Evolutionary conservation across 2,888 invertebrate genomes (phyloP), one percentile per base, ranked within the genome.

Genomic region (Ligdia adustata): DNA sequence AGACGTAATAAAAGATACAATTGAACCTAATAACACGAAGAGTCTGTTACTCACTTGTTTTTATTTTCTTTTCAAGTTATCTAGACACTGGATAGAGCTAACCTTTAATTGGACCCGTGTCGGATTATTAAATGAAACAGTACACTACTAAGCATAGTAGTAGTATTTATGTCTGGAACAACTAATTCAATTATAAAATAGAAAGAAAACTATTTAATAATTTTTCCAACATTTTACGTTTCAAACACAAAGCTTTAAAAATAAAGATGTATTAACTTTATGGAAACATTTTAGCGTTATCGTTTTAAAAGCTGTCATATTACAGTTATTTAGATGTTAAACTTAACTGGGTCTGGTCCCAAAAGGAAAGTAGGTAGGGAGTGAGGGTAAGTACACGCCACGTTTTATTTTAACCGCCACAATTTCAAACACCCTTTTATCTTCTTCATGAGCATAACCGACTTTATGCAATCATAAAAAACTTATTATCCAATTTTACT

Each of bases 21-120:
- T 70, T 68, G 64, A 62, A 68, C 59, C 59, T 68, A 68, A 69
- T 68, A 65, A 67, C 61, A 66, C 52, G 42, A 60, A 66, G 55
- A 52, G 55, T 61, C 59, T 66, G 52, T 61, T 60, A 58, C 62
- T 60, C 57, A 57, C 60, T 51, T 47, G 54, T 61, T 59, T 60
- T 51, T 40, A 54, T 54, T 58, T 63, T 56, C 54, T 38, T n/a
- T n/a, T 45, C 52, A 38, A 51, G 16, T 26, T 32, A 29, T 24
- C 33, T 9, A n/a, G 37, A 26, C 27, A 18, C 24, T 53, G 38
- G 35, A 37, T 55, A 44, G 32, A 28, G 46, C 34, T 45, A 33
- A 47, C 40, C 18, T 29, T 47, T 48, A 35, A 29, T 44, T 34
- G 28, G 18, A 18, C 18, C 4, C 18, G 18, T n/a, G n/a, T n/a